Percentiles rank a stretch among this genome's conserved stretches.
phyloP scores from a whole-genome alignment of 2,797 vertebrate genomes.

The Crocidura indochinensis region DNA sequence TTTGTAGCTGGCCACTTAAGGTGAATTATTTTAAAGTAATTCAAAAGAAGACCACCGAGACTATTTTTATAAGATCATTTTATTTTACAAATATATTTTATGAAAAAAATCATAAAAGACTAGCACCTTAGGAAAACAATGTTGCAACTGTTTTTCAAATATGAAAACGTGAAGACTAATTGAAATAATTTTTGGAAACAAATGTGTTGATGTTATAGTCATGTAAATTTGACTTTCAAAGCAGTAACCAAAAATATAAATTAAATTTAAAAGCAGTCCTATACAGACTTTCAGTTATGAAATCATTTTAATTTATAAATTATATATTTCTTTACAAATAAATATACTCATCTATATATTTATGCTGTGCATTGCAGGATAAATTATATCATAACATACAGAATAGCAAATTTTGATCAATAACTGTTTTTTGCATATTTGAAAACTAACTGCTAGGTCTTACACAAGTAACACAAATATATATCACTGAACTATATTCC shows the following conservation, averaged over 20 bases:
- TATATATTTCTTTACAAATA: too few relatives aligned
- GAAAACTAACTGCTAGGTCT: background rate
- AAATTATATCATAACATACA: background rate
- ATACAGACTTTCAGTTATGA: background rate
- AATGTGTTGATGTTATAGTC: conserved; percentile 68
- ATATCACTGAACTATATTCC: too few relatives aligned
- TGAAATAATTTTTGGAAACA: conserved; percentile 65
- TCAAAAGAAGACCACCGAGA: conserved; percentile 56
- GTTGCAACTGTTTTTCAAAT: conserved; percentile 71
- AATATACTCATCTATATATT: too few relatives aligned
- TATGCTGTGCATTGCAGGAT: too few relatives aligned
- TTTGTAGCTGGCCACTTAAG: background rate
- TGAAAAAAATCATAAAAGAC: conserved; percentile 69
- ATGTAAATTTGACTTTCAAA: conserved; percentile 65
- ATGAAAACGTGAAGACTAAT: conserved; percentile 69
- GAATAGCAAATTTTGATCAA: background rate
- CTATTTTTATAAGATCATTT: conserved; percentile 69
- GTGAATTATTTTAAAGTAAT: conserved; percentile 76
- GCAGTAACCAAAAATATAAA: conserved; percentile 62
- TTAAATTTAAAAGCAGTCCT: background rate
- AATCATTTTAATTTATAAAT: background rate
- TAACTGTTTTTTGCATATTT: background rate
- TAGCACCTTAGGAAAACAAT: conserved; percentile 33
- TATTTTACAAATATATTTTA: conserved; percentile 78
- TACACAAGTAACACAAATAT: background rate